Evolutionary conservation across 2,797 vertebrate genomes (phyloP), one percentile per base, ranked within the genome.

Genomic region (Pseudomugil tenellus): DNA sequence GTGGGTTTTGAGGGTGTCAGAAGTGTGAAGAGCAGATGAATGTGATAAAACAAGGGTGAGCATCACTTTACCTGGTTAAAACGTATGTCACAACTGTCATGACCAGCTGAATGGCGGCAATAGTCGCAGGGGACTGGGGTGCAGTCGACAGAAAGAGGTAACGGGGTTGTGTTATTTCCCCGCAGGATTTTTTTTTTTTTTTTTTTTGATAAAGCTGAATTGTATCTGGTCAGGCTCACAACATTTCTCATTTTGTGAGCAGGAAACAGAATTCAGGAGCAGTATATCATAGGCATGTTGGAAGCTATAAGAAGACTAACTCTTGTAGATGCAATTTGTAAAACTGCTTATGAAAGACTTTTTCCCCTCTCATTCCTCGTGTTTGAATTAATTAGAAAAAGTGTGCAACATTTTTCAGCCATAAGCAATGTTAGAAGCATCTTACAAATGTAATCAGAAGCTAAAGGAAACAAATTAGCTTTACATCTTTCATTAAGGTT

Each of bases 1-100:
- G 49, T 51, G 49, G 56, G 23, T 66, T 56, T 55, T 55, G 59
- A 69, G 48, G 56, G 35, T 61, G 56, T 53, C 41, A 34, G 55
- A n/a, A 70, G 46, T 57, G 51, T 0, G 32, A 35, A 58, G 63
- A 66, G 14, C 17, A 26, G 23, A 61, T 29, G 51, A 14, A 69
- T 63, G 54, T 8, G 46, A 52, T 48, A 25, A 25, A 56, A 34
- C 6, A 17, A 49, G n/a, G 31, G 62, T 26, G 46, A 67, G 71
- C 55, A 57, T 77, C 39, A 34, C 41, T 74, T 83, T 67, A 76
- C 70, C 74, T 74, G 74, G 71, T 80, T 80, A 68, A 88, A 88
- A 88, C 77, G 56, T 83, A 77, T 71, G 80, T 84, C 77, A 83
- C 76, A 76, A 29, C 71, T 74, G 77, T 83, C 70, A 67, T 60